Evolutionary conservation across 2,797 vertebrate species (phyloP).

Genomic region (Siniperca scherzeri): DNA sequence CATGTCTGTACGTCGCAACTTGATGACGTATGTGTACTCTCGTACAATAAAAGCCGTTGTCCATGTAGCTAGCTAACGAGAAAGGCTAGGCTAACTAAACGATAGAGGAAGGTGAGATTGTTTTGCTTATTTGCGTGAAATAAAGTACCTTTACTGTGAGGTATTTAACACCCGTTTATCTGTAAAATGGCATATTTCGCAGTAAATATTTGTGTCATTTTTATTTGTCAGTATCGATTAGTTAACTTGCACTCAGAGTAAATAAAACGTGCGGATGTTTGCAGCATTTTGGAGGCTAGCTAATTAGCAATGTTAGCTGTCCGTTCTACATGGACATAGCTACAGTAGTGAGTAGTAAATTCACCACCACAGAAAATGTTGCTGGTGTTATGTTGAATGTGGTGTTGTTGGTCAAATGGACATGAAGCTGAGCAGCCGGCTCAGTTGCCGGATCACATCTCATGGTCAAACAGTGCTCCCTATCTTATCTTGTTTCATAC

Average conservation of each 20-base stretch:
- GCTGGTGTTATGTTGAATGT: background rate
- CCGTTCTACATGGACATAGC: background rate
- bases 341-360: background rate
- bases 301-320: conserved; percentile 45
- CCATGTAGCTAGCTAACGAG: conserved; percentile 21
- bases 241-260: background rate
- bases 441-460: background rate
- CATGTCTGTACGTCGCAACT: conserved; percentile 49
- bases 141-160: background rate
- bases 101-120: conserved; percentile 50
- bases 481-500: background rate
- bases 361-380: background rate
- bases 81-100: conserved; percentile 62
- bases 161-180: accelerated
- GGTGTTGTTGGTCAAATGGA: background rate
- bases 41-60: conserved; percentile 50
- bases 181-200: accelerated
- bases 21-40: conserved; percentile 27
- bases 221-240: background rate
- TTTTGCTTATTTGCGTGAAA: background rate
- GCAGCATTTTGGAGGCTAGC: conserved; percentile 43
- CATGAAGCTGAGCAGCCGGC: background rate
- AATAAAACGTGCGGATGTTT: conserved; percentile 35
- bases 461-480: background rate
- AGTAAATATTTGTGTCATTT: background rate